phyloP scores from a whole-genome alignment of 2,888 invertebrate genomes.

The Tinea trinotella region DNA sequence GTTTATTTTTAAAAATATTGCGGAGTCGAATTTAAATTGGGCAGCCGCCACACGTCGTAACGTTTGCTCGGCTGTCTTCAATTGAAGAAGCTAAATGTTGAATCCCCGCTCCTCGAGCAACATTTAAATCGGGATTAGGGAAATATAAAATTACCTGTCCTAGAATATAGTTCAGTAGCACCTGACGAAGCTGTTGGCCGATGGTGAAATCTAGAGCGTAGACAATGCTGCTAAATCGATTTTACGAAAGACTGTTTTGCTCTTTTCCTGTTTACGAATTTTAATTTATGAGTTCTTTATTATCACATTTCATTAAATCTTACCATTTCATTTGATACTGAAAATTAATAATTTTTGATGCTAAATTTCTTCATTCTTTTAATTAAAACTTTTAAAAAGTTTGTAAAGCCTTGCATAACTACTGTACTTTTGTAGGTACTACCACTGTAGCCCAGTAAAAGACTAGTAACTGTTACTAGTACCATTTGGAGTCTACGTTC shows the following conservation, averaged over 20 bases:
- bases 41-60: constrained; percentile 5
- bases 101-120: constrained; percentile 7
- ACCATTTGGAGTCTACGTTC: no score
- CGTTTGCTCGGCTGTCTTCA: constrained; percentile 11
- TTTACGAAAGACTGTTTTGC: not conserved
- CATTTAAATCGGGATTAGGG: constrained; percentile 6
- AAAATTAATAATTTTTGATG: no score
- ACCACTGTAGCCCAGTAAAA: no score
- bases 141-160: constrained; percentile 16
- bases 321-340: no score
- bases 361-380: no score
- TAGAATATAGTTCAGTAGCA: constrained; percentile 12
- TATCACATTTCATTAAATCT: no score
- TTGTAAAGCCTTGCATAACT: no score
- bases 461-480: no score
- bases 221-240: constrained; percentile 2
- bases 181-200: constrained; percentile 6
- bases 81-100: not conserved
- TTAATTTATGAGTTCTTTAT: no score
- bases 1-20: constrained; percentile 18
- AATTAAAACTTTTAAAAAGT: no score
- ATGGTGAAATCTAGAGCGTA: constrained; percentile 2
- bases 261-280: not conserved
- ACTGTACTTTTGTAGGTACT: no score
- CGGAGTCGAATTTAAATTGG: constrained; percentile 1